Base-by-base conservation (phyloP, 2,888 invertebrate species). In the Hirtodrosophila histrioides region DNA sequence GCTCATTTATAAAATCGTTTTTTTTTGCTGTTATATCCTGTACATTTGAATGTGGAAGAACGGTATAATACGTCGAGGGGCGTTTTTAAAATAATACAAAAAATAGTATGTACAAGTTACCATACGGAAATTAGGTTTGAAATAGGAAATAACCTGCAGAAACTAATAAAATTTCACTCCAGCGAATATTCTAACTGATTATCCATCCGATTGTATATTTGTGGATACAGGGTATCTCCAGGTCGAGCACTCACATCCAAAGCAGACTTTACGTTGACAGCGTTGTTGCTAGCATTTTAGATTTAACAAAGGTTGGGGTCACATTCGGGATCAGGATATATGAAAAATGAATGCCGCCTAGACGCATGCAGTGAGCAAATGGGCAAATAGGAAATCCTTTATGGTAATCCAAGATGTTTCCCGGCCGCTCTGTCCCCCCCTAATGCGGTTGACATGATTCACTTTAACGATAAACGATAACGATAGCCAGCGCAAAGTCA, bases 371-470 rank as follows among this genome's bases (percentile, higher is more conserved):
- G 69, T 31, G 54, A 44, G 54, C 49, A 45, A 74, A 56, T 49
- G 53, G 57, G 27, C 54, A 46, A 67, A 67, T 36, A 44, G 64
- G 50, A 78, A 66, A 78, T 73, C 81, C 77, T 75, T 88, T 87
- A 84, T 87, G 87, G 85, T 88, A 88, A 86, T 84, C 79, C 88
- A 86, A 82, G 83, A 88, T 82, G 83, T 75, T 70, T 66, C 68
- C 41, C 33, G 12, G 10, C 55, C 12, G 27, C 9, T 9, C 7
- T 31, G 45, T 9, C 31, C 46, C 69, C 78, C 46, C 29, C 78
- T 82, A 78, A 78, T 89, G 89, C 79, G 86, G 83, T 89, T 89
- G 88, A 89, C 89, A 87, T 89, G 89, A 88, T 85, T 89, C 80
- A 86, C 82, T 89, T 89, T 81, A 78, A 79, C 85, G 89, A 89